Base-by-base conservation (phyloP, 2,888 invertebrate genomes). In the Drosophila aldrichi region DNA sequence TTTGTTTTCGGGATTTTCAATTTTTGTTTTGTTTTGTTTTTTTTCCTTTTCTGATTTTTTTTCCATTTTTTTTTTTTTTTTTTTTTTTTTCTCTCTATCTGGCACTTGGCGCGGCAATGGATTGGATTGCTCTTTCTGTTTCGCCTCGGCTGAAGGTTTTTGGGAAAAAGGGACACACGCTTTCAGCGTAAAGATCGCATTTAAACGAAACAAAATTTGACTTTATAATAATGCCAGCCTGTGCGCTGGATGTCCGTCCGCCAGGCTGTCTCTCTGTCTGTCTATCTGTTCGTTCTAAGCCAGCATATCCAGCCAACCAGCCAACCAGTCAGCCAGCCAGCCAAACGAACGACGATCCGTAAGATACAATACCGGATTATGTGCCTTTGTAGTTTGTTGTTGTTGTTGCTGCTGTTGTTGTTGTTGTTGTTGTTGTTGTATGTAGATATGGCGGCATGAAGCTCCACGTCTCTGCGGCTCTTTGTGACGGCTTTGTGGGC, bases 191-290 rank as follows among this genome's bases (percentile, higher is more conserved):
- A 85, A 90, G 91, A 88, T 88, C 88, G 75, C 83, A 82, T 90
- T 90, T 88, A 89, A 85, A 85, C 88, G 86, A 85, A 85, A 90
- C 90, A 81, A 86, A 90, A 91, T 91, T 91, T 91, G 88, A 89
- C 90, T 91, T 91, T 89, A 91, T 89, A 89, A 89, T 91, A 89
- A 90, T 88, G 83, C 80, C 88, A 77, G 88, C 60, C 75, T 74
- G 76, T 70, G 72, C 72, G 16, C 70, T 56, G 43, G 46, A 12
- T 48, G 63, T 75, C 60, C 18, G 66, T 67, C 62, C 22, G 46
- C 14, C 52, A 43, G 56, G 46, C 57, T 22, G 52, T 60, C 64
- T 56, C 79, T 58, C 8, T 32, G 63, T 54, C 57, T 51, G 32
- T 18, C 18, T 49, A 55, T 60, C 66, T 56, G 85, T 58, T 49